phyloP scores from a whole-genome alignment of 1,140 invertebrate species.

The Zaprionus lachaisei region DNA sequence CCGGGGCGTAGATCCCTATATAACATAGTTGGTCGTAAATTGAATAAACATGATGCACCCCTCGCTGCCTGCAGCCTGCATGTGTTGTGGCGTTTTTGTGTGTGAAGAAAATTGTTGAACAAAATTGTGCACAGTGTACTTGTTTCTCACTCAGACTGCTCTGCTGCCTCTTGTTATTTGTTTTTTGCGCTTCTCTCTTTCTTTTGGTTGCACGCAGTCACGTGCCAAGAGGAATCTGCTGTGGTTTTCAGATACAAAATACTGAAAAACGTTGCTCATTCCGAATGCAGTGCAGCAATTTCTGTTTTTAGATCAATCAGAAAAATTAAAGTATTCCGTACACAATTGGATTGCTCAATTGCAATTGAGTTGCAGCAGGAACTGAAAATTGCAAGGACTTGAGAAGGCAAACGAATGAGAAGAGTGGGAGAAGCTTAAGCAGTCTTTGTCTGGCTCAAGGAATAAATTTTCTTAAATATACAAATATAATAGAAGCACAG shows the following conservation, averaged over 20 bases:
- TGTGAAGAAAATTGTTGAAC: conserved; percentile 64
- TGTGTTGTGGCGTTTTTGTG: conserved; percentile 48
- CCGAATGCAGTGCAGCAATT: conserved; percentile 44
- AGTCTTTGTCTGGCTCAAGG: neutral
- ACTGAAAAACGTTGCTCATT: conserved; percentile 44
- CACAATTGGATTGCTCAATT: conserved; percentile 38
- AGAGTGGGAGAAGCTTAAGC: neutral
- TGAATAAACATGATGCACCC: conserved; percentile 53
- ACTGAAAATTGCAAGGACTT: conserved; percentile 4
- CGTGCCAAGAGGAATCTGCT: conserved; percentile 61
- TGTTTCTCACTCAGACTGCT: conserved; percentile 2
- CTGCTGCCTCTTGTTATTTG: no score
- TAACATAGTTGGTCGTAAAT: conserved; percentile 70
- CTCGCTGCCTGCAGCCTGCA: conserved; percentile 19
- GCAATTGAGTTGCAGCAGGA: conserved; percentile 8
- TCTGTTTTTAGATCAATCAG: conserved; percentile 50
- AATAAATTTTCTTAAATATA: neutral
- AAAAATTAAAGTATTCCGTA: conserved; percentile 14
- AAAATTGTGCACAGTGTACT: conserved; percentile 50
- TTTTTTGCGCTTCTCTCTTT: conserved; percentile 1
- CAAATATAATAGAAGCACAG: no score
- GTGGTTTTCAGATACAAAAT: conserved; percentile 31
- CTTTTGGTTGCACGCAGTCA: conserved; percentile 58
- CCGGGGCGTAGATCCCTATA: neutral
- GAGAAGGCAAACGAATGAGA: neutral